Evolutionary conservation across 2,888 invertebrate genomes (phyloP).

Genomic region (Drosophila pegasa): DNA sequence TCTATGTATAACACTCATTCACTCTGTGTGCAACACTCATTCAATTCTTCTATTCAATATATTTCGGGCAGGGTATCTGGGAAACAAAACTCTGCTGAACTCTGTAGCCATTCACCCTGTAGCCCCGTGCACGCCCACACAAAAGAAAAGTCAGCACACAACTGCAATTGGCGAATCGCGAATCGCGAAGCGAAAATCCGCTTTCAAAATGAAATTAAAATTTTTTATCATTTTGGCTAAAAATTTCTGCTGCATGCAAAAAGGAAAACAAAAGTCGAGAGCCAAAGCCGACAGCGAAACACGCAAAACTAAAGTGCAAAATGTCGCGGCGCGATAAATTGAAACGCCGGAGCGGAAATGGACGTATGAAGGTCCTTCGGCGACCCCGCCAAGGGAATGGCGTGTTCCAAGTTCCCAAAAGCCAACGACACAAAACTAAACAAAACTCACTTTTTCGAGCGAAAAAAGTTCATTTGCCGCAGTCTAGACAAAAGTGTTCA

Average conservation of each 20-base stretch:
- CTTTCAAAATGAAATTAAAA: conserved; percentile 76
- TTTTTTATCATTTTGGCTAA: conserved; percentile 74
- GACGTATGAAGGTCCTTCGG: conserved; percentile 64
- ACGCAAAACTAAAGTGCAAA: conserved; percentile 76
- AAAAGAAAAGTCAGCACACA: conserved; percentile 44
- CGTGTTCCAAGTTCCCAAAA: conserved; percentile 25
- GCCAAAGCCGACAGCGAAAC: conserved; percentile 34
- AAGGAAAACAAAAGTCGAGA: conserved; percentile 37
- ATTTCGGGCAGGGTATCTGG: conserved; percentile 20
- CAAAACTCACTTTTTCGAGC: conserved; percentile 73
- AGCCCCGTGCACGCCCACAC: conserved; percentile 17
- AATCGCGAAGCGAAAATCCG: conserved; percentile 65
- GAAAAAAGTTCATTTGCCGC: conserved; percentile 74
- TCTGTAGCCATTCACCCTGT: conserved; percentile 2
- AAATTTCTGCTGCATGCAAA: conserved; percentile 67
- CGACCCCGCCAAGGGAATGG: conserved; percentile 21
- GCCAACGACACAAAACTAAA: conserved; percentile 41
- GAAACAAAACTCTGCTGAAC: conserved; percentile 42
- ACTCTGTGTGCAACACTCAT: no score
- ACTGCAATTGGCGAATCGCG: conserved; percentile 37
- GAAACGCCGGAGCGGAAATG: conserved; percentile 60
- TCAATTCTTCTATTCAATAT: no score
- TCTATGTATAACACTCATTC: no score
- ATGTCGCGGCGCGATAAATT: conserved; percentile 77
- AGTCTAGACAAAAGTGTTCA: conserved; percentile 74